Evolutionary conservation across 2,797 vertebrate genomes (phyloP), one percentile per base, ranked within the genome.

Genomic region (Labeo calbasu): DNA sequence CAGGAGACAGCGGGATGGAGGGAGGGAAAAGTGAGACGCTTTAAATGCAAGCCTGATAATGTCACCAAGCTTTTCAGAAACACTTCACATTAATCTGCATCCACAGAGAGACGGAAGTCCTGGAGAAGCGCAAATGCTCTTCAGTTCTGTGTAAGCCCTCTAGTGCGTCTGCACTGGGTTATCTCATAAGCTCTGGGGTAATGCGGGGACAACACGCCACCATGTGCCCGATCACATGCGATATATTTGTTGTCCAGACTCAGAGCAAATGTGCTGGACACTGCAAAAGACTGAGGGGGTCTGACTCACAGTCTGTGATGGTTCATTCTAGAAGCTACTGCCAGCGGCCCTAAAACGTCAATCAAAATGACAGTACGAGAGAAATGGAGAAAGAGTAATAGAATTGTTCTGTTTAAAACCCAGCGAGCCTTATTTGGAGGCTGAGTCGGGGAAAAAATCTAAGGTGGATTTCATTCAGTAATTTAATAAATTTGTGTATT

Each of bases 261-360:
- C 23, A 14, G 25, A 40, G 21, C 53, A 69, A 61, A 84, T 69
- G 6, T 71, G 53, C 76, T 21, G 43, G 75, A 79, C 55, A 72
- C 21, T 63, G 76, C 51, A 69, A 61, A 79, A 63, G 55, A 50
- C 81, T 69, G 40, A 80, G 36, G 55, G 83, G 81, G 55, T 79
- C 77, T 65, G 86, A 81, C 63, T 81, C 71, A 71, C 63, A 77
- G 55, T 69, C 28, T 65, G 59, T 51, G 77, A 48, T n/a, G 66
- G 23, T 48, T 53, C 25, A 66, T 36, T 82, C 61, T 68, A 68
- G 51, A 57, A 36, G 21, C 48, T 36, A n/a, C 10, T 70, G n/a
- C 53, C 71, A 81, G 57, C 3, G 55, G 69, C 82, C 61, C 36
- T 69, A 61, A 70, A 21, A 66, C 6, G 46, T 84, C 82, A 48